Evolutionary conservation across 1,140 invertebrate species (phyloP), one percentile per base, ranked within the genome.

Genomic region (Trichonephila clavata): DNA sequence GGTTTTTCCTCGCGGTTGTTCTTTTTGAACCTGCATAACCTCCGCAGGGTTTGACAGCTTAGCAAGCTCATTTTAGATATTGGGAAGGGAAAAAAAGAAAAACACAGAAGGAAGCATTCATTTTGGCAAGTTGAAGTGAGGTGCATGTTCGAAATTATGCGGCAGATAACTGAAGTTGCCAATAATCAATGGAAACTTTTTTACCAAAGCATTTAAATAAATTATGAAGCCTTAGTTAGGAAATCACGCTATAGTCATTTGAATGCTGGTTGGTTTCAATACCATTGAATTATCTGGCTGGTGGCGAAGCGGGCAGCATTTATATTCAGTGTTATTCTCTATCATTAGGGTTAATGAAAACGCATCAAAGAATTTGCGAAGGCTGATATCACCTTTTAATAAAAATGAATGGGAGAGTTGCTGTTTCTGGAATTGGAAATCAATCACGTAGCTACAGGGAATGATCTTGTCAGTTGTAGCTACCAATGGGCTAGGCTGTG

Each of bases 71-170:
- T 50, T 50, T 50, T 50, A 13, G 50, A 50, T 50, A 50, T 50
- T 24, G n/a, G 65, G 13, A n/a, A n/a, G n/a, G 65, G 0, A 24
- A 21, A 68, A 24, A n/a, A 14, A 8, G 24, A 24, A 24, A n/a
- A n/a, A n/a, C n/a, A n/a, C n/a, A n/a, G n/a, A n/a, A 77, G 18
- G 71, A 24, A 77, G 71, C 71, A 77, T 77, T 39, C 24, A 77
- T 77, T 39, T 32, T 77, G 71, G 71, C 71, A 77, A 27, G 71
- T 77, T 77, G 18, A 77, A 77, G 27, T 77, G 18, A 77, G 39
- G 27, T 77, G 18, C 71, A 77, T 77, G 71, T 27, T 77, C 71
- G n/a, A n/a, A n/a, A n/a, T n/a, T n/a, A n/a, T n/a, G n/a, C n/a
- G n/a, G n/a, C n/a, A n/a, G n/a, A 39, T 77, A 77, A 5, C 14